These are phyloP conservation scores for Phaetusa simplex DNA, from an alignment of 2,113 vertebrate genomes.

Conservation along the genomic window DNA sequence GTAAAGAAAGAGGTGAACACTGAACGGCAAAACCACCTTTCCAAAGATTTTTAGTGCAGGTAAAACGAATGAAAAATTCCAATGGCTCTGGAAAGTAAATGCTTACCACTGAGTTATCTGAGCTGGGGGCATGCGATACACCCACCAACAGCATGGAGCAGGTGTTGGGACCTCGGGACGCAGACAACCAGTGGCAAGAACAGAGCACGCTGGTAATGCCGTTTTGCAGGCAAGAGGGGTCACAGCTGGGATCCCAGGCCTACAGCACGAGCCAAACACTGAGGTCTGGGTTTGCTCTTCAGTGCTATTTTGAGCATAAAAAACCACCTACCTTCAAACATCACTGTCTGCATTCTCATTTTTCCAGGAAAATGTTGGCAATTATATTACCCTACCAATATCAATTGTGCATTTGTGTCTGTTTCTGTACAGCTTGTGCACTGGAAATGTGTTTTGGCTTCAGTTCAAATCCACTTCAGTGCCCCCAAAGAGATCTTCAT, in stretches of 20 bases:
- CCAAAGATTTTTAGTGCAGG: not conserved
- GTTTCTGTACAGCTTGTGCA: conserved; percentile 44
- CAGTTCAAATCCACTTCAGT: conserved; percentile 68
- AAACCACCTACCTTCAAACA: not conserved
- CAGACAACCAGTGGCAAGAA: not conserved
- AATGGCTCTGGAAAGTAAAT: not conserved
- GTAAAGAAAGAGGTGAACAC: not conserved
- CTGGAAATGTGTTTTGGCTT: conserved; percentile 68
- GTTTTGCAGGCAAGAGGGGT: not conserved
- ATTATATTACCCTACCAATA: conserved; percentile 42
- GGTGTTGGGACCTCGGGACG: not conserved
- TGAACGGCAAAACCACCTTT: not conserved
- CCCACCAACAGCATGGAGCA: not conserved
- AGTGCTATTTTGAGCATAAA: conserved; percentile 21
- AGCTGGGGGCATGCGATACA: not conserved
- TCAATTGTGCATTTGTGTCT: conserved; percentile 49
- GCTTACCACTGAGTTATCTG: not conserved
- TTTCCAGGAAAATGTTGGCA: conserved; percentile 48
- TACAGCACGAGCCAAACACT: not conserved
- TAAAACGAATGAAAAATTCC: not conserved
- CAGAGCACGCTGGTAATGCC: rapidly evolving
- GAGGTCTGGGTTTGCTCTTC: not conserved
- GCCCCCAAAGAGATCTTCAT: conserved; percentile 66
- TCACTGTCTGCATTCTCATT: conserved; percentile 38
- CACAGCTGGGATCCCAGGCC: not conserved